Evolutionary conservation across 2,797 vertebrate species (phyloP).

Genomic region (Diglossa cyanea): DNA sequence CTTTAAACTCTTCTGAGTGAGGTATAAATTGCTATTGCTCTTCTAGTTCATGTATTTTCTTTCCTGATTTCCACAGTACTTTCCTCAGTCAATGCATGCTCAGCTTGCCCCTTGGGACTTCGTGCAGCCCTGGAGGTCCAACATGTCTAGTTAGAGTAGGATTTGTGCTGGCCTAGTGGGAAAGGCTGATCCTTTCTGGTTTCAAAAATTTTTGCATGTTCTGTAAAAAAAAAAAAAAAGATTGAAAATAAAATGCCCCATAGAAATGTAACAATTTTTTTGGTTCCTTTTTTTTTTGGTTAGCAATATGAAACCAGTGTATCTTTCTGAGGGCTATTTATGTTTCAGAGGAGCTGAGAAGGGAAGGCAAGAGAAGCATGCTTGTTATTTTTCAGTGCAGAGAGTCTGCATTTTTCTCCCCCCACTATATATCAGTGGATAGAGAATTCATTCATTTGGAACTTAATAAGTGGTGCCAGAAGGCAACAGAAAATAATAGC

Average conservation of each 20-base stretch:
- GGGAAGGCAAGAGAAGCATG: not conserved
- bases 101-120: not conserved
- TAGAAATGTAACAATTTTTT: not conserved
- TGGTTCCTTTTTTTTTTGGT: not conserved
- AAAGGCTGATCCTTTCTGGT: not conserved
- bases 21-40: not conserved
- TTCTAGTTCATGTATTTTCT: not conserved
- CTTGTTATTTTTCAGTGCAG: not conserved
- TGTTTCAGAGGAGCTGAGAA: not conserved
- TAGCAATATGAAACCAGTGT: not conserved
- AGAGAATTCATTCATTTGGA: conserved; percentile 53
- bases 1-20: not conserved
- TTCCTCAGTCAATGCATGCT: not conserved
- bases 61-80: not conserved
- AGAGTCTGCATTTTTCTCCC: not conserved
- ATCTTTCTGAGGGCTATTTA: not conserved
- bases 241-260: not conserved
- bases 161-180: not conserved
- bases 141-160: not conserved
- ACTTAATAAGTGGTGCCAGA: conserved; percentile 18
- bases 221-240: not conserved
- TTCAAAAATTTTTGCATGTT: not conserved
- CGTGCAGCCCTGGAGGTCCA: not conserved
- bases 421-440: not conserved
- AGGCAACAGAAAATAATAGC: conserved; percentile 28